Evolutionary conservation across 2,888 invertebrate genomes (phyloP).

Genomic region (Busseola fusca): DNA sequence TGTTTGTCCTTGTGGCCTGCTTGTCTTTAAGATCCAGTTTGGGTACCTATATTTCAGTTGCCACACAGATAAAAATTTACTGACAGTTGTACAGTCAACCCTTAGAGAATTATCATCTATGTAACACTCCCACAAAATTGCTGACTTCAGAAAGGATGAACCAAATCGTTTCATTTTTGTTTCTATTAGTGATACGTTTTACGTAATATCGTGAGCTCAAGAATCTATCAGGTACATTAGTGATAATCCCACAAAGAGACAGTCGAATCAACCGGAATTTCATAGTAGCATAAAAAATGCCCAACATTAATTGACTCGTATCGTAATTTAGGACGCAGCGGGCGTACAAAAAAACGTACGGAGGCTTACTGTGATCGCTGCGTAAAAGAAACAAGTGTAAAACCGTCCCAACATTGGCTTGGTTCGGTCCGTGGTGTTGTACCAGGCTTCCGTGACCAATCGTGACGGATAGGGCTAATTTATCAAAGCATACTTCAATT

Average conservation of each 20-base stretch:
- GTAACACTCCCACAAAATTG: neutral
- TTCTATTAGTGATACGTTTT: neutral
- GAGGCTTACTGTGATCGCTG: conserved; percentile 41
- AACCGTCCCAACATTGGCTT: conserved; percentile 59
- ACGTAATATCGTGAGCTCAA: neutral
- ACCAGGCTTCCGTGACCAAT: conserved; percentile 85
- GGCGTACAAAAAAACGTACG: conserved; percentile 48
- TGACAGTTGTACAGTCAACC: neutral
- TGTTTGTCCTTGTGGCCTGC: no score
- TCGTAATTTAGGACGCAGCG: conserved; percentile 59
- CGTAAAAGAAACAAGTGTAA: conserved; percentile 65
- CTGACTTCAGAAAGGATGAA: neutral
- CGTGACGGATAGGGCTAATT: conserved; percentile 87
- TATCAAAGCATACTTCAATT: conserved; percentile 86
- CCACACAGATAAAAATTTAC: neutral
- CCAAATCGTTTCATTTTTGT: neutral
- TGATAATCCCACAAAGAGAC: conserved; percentile 20
- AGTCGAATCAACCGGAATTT: conserved; percentile 30
- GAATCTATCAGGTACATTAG: conserved; percentile 6
- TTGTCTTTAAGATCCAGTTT: neutral
- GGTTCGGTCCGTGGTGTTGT: conserved; percentile 56
- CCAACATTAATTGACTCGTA: conserved; percentile 57
- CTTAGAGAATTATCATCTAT: neutral
- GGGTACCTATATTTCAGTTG: no score
- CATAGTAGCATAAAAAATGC: conserved; percentile 50